A percentile compares a stretch with the other conserved stretches of the same genome.
phyloP scores from a whole-genome alignment of 2,797 vertebrate species.

The Monodelphis domestica region DNA sequence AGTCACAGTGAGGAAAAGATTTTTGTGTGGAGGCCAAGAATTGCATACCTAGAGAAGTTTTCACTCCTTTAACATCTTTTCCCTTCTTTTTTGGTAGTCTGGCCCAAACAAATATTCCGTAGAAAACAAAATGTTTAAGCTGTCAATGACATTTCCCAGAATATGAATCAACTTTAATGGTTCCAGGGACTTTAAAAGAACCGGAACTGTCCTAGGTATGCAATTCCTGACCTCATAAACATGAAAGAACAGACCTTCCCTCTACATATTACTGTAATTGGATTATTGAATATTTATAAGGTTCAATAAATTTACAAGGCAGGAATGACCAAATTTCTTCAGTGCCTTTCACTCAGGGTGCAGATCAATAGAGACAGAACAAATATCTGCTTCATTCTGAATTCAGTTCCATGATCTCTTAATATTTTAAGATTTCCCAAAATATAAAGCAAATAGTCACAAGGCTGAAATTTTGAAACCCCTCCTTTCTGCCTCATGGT shows the following conservation, averaged over 20 bases:
- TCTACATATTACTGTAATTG: too few relatives aligned
- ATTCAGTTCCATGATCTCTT: neutral
- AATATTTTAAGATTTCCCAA: neutral
- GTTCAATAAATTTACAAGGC: too few relatives aligned
- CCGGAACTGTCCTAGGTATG: too few relatives aligned
- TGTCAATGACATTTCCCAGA: neutral
- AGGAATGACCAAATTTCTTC: neutral
- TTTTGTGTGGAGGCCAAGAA: neutral
- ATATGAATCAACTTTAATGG: neutral
- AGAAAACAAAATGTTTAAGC: neutral
- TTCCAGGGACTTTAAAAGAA: neutral
- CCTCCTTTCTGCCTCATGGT: neutral
- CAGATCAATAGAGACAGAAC: neutral
- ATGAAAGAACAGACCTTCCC: too few relatives aligned
- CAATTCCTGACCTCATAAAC: too few relatives aligned
- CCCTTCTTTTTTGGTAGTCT: neutral
- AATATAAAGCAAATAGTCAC: neutral
- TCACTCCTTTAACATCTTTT: neutral
- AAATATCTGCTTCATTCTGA: neutral
- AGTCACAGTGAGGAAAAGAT: neutral
- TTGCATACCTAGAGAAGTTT: neutral
- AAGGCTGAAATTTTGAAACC: neutral
- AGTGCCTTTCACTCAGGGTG: neutral
- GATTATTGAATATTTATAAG: too few relatives aligned
- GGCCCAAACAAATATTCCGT: neutral